Evolutionary conservation across 2,797 vertebrate species (phyloP).

Genomic region (Poecilia gillii): DNA sequence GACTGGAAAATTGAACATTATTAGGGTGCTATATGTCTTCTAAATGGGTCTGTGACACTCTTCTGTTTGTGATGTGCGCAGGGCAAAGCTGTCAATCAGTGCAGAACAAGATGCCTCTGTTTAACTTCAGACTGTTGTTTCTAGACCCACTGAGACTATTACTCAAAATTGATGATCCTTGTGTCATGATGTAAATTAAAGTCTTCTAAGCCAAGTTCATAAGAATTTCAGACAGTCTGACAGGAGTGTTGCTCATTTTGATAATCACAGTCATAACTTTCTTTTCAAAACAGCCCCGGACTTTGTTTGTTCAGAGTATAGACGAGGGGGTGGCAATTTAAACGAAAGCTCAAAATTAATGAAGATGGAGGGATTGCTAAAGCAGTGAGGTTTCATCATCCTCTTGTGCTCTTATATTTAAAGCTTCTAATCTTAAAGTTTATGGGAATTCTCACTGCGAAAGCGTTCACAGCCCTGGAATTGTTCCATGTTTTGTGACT

Average conservation of each 20-base stretch:
- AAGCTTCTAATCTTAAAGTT: neutral
- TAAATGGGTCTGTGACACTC: constrained; percentile 53
- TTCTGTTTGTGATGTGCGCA: constrained; percentile 47
- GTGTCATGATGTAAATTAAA: constrained; percentile 43
- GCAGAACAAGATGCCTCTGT: constrained; percentile 36
- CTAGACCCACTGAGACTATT: constrained; percentile 26
- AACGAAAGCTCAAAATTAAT: constrained; percentile 11
- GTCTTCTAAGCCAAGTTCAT: constrained; percentile 36
- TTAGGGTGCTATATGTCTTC: constrained; percentile 54
- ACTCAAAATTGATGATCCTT: constrained; percentile 55
- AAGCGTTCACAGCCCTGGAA: neutral
- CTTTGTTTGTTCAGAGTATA: constrained; percentile 8
- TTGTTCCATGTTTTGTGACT: neutral
- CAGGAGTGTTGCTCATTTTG: constrained; percentile 11
- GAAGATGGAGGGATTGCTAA: neutral
- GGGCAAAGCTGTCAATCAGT: constrained; percentile 62
- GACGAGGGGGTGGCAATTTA: constrained; percentile 2
- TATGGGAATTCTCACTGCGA: neutral
- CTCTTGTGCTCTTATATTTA: constrained; percentile 5
- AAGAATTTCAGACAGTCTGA: constrained; percentile 13
- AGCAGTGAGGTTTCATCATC: neutral
- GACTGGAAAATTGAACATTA: constrained; percentile 64
- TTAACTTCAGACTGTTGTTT: constrained; percentile 51
- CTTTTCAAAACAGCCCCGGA: constrained; percentile 5
- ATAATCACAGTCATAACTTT: constrained; percentile 24